These are phyloP conservation scores for Criorhina ranunculi DNA, from an alignment of 2,888 invertebrate genomes.

Conservation along the genomic window DNA sequence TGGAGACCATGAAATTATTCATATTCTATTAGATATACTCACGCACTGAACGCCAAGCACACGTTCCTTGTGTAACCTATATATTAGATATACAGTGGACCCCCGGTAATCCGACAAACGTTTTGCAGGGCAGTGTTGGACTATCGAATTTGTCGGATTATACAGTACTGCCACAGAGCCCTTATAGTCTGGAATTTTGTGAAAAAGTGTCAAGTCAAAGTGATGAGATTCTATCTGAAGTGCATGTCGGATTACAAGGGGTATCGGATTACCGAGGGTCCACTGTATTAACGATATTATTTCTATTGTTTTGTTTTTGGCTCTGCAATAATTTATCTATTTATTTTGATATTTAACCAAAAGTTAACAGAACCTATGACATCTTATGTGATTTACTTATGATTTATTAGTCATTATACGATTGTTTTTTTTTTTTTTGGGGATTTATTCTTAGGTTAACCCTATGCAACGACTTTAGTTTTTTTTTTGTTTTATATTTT, in stretches of 20 bases:
- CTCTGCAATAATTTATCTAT: slow-evolving; percentile 44
- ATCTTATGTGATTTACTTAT: slow-evolving; percentile 62
- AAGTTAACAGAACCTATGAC: slow-evolving; percentile 33
- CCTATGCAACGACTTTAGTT: slow-evolving; percentile 67
- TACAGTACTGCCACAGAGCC: too few relatives aligned
- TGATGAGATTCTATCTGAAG: too few relatives aligned
- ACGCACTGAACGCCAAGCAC: slow-evolving; percentile 41
- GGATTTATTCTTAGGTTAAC: slow-evolving; percentile 25
- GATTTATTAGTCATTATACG: slow-evolving; percentile 33
- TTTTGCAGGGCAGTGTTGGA: too few relatives aligned
- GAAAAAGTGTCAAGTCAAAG: too few relatives aligned
- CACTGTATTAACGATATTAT: slow-evolving; percentile 63
- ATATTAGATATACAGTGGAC: too few relatives aligned
- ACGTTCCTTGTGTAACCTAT: slow-evolving; percentile 19
- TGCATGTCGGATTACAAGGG: too few relatives aligned
- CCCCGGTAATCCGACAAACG: too few relatives aligned
- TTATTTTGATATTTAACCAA: slow-evolving; percentile 3
- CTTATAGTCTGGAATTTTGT: too few relatives aligned
- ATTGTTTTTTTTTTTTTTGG: slow-evolving; percentile 21
- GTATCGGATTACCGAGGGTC: too few relatives aligned
- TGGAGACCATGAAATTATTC: too few relatives aligned
- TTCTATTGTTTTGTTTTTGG: slow-evolving; percentile 28
- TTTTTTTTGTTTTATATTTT: slow-evolving; percentile 21
- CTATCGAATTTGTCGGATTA: too few relatives aligned
- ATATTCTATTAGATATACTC: slow-evolving; percentile 4